Base-by-base conservation (phyloP, 2,797 vertebrate species). In the Platyrinchus mystaceus region DNA sequence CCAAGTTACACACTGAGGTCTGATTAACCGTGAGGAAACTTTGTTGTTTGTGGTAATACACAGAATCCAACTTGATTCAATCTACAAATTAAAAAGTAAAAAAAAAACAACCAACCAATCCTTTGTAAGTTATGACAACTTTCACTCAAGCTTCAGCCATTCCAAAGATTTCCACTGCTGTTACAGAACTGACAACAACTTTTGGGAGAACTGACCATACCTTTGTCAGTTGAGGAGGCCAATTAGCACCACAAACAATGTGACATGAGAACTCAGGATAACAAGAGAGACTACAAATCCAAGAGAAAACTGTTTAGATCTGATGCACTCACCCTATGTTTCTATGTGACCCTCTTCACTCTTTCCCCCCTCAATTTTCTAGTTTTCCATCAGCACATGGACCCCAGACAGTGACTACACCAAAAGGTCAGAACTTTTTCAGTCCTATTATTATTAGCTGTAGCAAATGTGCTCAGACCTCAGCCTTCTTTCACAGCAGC, bases 321-420 rank as follows among this genome's bases (percentile, higher is more conserved):
- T 53, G 36, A 17, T 79, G 69, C 28, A 37, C 30, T 74, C 59
- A 58, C 3, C 9, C 13, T 69, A 26, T 36, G 10, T 18, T 58
- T 20, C n/a, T n/a, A 9, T 16, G 10, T 1, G 2, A 63, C 9
- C 36, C 27, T 82, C 69, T 78, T 47, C 37, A 49, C 5, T 9
- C 24, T 44, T 62, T 4, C 0, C 0, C 9, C 11, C 1, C 34
- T 9, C 36, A 9, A 14, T 53, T 87, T 50, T 44, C 34, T 32
- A 47, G 19, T 23, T 76, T 71, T 32, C 63, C 14, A 49, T 41
- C 44, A 64, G 44, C 26, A 75, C 28, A 50, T 1, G 2, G 16
- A 82, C 36, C 46, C 26, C 32, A 89, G 26, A 64, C 30, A 78
- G 26, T 27, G 23, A 75, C 21, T 41, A 37, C 26, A 89, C 28